Conservation (phyloP, 2,888 invertebrate genomes). For the Megastigmus dorsalis region DNA sequence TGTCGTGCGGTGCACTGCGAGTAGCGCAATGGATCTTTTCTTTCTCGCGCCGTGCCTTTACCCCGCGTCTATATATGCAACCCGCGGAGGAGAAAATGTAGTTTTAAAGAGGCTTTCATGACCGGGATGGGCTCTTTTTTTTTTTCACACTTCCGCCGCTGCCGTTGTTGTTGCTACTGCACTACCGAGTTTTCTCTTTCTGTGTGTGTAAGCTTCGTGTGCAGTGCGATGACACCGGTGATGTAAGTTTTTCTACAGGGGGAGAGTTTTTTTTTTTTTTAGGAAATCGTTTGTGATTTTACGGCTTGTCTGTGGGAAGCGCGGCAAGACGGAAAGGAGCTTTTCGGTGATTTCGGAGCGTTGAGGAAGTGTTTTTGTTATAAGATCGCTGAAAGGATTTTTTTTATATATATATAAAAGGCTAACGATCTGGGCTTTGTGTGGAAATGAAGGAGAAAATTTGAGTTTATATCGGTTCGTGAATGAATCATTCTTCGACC, state of each 20-base stretch:
- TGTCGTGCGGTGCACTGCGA: too few relatives aligned
- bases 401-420: too few relatives aligned
- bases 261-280: not conserved
- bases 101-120: slow-evolving; percentile 38
- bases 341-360: too few relatives aligned
- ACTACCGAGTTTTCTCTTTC: not conserved
- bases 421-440: too few relatives aligned
- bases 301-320: not conserved
- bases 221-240: too few relatives aligned
- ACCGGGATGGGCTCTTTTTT: not conserved
- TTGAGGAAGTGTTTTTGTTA: too few relatives aligned
- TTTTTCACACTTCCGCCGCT: slow-evolving; percentile 29
- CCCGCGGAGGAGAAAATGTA: not conserved
- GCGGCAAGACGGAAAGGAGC: not conserved
- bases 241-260: slow-evolving; percentile 9
- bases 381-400: too few relatives aligned
- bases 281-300: not conserved
- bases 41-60: not conserved
- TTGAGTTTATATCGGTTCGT: too few relatives aligned
- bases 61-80: too few relatives aligned
- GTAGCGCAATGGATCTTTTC: not conserved
- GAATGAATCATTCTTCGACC: too few relatives aligned
- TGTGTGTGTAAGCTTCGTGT: too few relatives aligned
- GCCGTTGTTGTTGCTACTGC: not conserved
- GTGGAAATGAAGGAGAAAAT: too few relatives aligned